Evolutionary conservation across 1,140 invertebrate species (phyloP).

Genomic region (Lethrus apterus): DNA sequence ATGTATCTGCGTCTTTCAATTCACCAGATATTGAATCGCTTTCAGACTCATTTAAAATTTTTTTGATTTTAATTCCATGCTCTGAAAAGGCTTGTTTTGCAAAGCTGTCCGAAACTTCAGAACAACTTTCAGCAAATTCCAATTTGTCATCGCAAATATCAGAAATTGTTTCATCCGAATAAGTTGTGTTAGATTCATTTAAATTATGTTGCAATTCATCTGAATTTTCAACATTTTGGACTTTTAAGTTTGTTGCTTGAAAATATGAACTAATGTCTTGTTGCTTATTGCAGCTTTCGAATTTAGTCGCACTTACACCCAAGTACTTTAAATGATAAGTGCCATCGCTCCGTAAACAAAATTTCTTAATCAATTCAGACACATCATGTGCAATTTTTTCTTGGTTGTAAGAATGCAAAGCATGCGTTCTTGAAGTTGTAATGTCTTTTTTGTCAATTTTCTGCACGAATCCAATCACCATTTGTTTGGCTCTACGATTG

Average conservation of each 20-base stretch:
- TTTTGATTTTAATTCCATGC: too few species aligned
- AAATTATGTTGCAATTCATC: neutral
- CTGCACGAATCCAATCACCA: constrained; percentile 55
- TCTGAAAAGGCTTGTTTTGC: too few species aligned
- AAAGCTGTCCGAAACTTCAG: too few species aligned
- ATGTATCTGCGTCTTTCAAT: neutral
- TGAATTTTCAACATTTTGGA: neutral
- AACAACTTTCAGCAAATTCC: neutral
- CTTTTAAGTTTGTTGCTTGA: constrained; percentile 16
- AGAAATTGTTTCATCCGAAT: neutral
- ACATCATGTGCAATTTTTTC: constrained; percentile 53
- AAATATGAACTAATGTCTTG: constrained; percentile 56
- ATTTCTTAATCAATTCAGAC: constrained; percentile 53
- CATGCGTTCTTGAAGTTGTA: constrained; percentile 51
- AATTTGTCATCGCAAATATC: neutral
- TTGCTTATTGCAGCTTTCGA: constrained; percentile 56
- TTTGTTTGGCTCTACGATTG: constrained; percentile 57
- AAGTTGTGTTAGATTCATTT: constrained; percentile 1
- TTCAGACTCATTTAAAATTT: constrained; percentile 8
- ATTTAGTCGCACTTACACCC: constrained; percentile 72
- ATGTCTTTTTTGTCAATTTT: constrained; percentile 50
- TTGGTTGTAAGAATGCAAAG: constrained; percentile 50
- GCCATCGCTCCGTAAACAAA: constrained; percentile 41
- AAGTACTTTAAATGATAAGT: constrained; percentile 53
- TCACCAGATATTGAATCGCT: constrained; percentile 16